Conservation (phyloP, 1,140 invertebrate species). For the Lutraria rhynchaena region DNA sequence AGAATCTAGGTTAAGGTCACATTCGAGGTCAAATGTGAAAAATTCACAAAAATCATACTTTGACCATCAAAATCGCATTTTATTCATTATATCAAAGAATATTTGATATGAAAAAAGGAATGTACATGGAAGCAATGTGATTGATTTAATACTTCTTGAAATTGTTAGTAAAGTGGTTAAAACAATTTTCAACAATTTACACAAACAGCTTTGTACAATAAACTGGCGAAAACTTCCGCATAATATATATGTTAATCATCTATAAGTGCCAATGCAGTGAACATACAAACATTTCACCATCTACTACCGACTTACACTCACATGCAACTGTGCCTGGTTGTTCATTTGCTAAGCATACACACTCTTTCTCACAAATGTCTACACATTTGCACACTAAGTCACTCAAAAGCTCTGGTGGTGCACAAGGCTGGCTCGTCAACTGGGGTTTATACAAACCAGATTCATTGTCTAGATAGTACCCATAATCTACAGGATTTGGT, state of each 20-base stretch:
- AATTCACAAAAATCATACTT: too few species aligned
- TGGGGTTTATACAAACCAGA: constrained; percentile 8
- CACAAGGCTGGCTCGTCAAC: not conserved
- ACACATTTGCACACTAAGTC: not conserved
- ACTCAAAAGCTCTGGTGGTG: constrained; percentile 16
- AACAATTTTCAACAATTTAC: not conserved
- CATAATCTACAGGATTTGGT: constrained; percentile 5
- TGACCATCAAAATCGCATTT: too few species aligned
- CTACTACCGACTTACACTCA: not conserved
- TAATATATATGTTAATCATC: not conserved
- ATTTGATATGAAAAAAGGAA: too few species aligned
- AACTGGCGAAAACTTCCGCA: not conserved
- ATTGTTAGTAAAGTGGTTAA: not conserved
- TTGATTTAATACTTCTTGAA: not conserved
- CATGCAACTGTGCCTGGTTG: constrained; percentile 2
- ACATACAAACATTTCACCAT: not conserved
- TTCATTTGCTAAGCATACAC: constrained; percentile 8
- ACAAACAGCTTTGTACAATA: not conserved
- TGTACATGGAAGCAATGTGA: too few species aligned
- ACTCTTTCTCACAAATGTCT: not conserved
- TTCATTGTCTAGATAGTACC: not conserved
- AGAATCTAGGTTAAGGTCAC: too few species aligned
- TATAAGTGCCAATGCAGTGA: constrained; percentile 1
- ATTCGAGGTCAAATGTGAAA: too few species aligned
- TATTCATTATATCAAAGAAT: too few species aligned